Conservation (phyloP, 1,140 invertebrate species). For the Myzus persicae region DNA sequence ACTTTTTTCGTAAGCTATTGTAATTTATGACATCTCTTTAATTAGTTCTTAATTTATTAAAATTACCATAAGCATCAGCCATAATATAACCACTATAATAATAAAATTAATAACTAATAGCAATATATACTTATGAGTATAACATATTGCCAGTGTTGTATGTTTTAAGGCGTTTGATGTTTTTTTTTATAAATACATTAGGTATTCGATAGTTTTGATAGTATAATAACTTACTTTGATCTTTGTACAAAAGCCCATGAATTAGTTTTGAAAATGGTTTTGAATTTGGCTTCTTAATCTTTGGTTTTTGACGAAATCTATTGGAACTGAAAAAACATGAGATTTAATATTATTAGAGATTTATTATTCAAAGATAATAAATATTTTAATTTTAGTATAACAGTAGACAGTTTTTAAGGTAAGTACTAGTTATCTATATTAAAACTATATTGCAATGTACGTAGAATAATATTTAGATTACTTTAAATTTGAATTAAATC, state of each 20-base stretch:
- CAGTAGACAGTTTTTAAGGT: no score
- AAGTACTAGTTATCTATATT: no score
- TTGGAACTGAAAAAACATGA: not conserved
- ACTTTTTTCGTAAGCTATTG: not conserved
- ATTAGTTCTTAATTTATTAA: no score
- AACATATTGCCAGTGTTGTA: not conserved
- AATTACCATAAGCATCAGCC: no score
- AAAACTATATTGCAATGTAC: no score
- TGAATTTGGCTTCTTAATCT: not conserved
- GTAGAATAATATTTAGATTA: no score
- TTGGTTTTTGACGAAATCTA: slow-evolving; percentile 37
- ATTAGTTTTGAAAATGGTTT: slow-evolving; percentile 35
- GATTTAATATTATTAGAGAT: no score
- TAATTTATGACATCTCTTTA: not conserved
- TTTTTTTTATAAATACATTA: no score
- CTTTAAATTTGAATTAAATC: no score
- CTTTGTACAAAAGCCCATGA: slow-evolving; percentile 5
- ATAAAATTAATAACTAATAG: not conserved
- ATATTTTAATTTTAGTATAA: no score
- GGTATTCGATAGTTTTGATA: not conserved
- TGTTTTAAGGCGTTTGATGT: not conserved
- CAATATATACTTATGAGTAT: not conserved
- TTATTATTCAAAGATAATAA: no score
- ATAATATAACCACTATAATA: no score
- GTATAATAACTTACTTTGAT: not conserved